Conservation (phyloP, 2,113 vertebrate genomes). For the Plectropomus leopardus region DNA sequence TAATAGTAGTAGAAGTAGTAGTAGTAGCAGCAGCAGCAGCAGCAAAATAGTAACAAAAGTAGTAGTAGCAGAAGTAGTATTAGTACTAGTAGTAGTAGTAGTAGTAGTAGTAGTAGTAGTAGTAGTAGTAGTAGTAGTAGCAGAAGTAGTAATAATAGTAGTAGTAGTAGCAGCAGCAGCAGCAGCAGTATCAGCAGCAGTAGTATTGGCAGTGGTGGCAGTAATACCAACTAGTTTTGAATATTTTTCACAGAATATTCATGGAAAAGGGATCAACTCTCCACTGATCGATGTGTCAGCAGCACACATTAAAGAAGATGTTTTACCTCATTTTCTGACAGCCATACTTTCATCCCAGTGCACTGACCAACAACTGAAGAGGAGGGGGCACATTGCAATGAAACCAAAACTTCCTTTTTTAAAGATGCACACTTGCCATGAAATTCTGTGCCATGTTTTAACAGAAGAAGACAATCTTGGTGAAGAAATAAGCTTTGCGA, state of each 20-base stretch:
- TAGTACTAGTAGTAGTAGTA: too few relatives aligned
- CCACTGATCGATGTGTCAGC: neutral
- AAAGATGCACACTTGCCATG: neutral
- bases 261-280: constrained; percentile 64
- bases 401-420: neutral
- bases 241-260: constrained; percentile 18
- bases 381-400: neutral
- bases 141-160: too few relatives aligned
- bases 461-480: neutral
- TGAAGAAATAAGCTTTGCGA: neutral
- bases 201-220: neutral
- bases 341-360: constrained; percentile 5
- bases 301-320: neutral
- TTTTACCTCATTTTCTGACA: constrained; percentile 43
- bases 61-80: too few relatives aligned
- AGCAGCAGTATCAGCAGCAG: too few relatives aligned
- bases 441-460: constrained; percentile 3
- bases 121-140: too few relatives aligned
- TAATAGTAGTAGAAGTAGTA: too few relatives aligned
- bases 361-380: constrained; percentile 3
- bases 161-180: too few relatives aligned
- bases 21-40: too few relatives aligned
- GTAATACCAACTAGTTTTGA: neutral
- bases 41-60: too few relatives aligned
- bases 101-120: too few relatives aligned